phyloP scores from a whole-genome alignment of 1,140 invertebrate species.

The Drosophila fuyamai region DNA sequence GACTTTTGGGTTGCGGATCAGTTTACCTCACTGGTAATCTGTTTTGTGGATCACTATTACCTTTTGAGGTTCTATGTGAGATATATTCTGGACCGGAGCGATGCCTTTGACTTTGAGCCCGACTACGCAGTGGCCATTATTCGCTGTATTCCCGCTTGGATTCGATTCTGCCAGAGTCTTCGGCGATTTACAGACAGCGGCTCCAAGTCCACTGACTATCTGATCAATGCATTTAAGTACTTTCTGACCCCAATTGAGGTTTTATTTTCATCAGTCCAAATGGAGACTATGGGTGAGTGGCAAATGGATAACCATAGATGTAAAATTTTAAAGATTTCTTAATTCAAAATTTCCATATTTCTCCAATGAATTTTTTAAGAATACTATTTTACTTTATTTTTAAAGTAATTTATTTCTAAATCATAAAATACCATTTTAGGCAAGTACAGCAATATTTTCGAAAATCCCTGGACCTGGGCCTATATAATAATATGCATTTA shows the following conservation, averaged over 20 bases:
- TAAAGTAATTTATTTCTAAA: too few species aligned
- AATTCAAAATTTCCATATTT: too few species aligned
- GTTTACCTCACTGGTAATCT: conserved; percentile 91
- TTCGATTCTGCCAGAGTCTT: conserved; percentile 93
- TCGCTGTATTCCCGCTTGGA: conserved; percentile 92
- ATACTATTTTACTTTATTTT: too few species aligned
- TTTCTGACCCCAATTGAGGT: conserved; percentile 91
- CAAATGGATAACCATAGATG: too few species aligned
- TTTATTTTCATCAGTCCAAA: conserved; percentile 84
- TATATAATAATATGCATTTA: conserved; percentile 89
- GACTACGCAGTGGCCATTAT: conserved; percentile 86
- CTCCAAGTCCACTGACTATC: conserved; percentile 88
- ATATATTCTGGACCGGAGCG: conserved; percentile 17
- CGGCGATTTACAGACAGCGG: conserved; percentile 87
- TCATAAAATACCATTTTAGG: conserved; percentile 78
- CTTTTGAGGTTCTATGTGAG: conserved; percentile 46
- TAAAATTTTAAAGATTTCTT: too few species aligned
- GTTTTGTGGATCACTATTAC: conserved; percentile 91
- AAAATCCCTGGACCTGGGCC: conserved; percentile 92
- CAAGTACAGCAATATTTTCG: conserved; percentile 86
- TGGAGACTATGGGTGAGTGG: conserved; percentile 39
- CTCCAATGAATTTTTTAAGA: too few species aligned
- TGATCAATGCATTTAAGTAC: conserved; percentile 94
- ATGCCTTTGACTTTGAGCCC: conserved; percentile 28
- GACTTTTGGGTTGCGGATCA: conserved; percentile 98